Evolutionary conservation across 2,888 invertebrate genomes (phyloP), one percentile per base, ranked within the genome.

Genomic region (Gymnocheta viridis): DNA sequence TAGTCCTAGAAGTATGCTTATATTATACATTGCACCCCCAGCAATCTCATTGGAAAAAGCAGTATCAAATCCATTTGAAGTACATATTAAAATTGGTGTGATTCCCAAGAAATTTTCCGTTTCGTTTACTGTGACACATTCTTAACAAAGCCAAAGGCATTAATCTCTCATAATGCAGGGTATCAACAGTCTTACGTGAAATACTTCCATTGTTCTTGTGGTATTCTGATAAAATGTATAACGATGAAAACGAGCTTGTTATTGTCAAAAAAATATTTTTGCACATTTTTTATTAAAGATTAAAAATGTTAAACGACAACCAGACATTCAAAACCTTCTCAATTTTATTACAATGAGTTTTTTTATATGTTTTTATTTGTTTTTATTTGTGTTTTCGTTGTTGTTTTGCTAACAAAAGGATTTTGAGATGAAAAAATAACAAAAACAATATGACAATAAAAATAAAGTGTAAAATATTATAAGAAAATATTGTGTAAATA

Each of bases 361-460:
- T 47, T 24, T n/a, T 12, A 14, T 12, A 24, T 60, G 12, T 24
- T 24, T 51, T 24, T 7, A 6, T 14, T n/a, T n/a, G 0, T 29
- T 6, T 58, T 58, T 58, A 2, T 44, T 47, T 60, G 12, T 60
- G 47, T 24, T 49, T 29, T 66, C 32, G 19, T 32, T 72, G 35
- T 69, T 58, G 35, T 56, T 70, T 44, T 29, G 19, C 32, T 35
- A 49, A 32, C 49, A 73, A 73, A 73, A 73, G 73, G 62, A 72
- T 49, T 66, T 49, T 47, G n/a, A 10, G 12, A 47, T 35, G 24
- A 60, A 10, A 72, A n/a, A 35, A 35, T 5, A 51, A 38, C 5
- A 44, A 64, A 64, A 24, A 64, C 10, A 27, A 22, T 9, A 24
- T 51, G 14, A 41, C 54, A 56, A 7, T 14, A 54, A 69, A 67